phyloP scores from a whole-genome alignment of 35 echinoderm and acorn worm genomes.

The Diadema setosum region DNA sequence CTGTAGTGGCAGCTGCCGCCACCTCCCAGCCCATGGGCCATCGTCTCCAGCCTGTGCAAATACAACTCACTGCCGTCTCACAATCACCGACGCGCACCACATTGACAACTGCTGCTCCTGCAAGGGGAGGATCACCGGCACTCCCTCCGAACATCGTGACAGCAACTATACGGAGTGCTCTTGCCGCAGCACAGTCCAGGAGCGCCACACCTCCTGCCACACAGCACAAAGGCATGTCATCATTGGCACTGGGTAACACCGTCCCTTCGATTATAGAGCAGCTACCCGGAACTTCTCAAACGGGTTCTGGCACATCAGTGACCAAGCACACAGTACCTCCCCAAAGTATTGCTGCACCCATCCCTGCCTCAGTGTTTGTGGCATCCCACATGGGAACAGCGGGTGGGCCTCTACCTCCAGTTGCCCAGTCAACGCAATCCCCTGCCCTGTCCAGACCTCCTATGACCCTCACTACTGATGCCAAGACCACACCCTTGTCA shows the following conservation, averaged over 20 bases:
- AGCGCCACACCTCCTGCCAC: no score
- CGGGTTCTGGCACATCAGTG: no score
- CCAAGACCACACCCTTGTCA: not conserved
- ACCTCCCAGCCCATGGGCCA: not conserved
- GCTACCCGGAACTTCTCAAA: no score
- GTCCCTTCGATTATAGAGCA: no score
- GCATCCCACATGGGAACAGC: no score
- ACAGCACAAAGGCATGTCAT: no score
- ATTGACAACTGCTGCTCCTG: not conserved
- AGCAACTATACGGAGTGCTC: not conserved
- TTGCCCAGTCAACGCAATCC: no score
- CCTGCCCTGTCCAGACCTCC: not conserved
- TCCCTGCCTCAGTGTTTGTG: no score
- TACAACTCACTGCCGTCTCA: not conserved
- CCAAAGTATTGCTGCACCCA: no score
- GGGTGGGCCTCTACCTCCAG: no score
- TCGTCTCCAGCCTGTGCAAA: not conserved
- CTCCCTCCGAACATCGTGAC: not conserved
- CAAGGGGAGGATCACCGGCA: not conserved
- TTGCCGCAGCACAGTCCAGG: not conserved
- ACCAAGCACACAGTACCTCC: no score
- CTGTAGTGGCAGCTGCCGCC: not conserved
- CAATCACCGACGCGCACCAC: not conserved
- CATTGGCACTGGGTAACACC: no score
- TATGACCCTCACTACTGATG: not conserved